Base-by-base conservation (phyloP, 1,140 invertebrate genomes). In the Leptoteleia sp. region DNA sequence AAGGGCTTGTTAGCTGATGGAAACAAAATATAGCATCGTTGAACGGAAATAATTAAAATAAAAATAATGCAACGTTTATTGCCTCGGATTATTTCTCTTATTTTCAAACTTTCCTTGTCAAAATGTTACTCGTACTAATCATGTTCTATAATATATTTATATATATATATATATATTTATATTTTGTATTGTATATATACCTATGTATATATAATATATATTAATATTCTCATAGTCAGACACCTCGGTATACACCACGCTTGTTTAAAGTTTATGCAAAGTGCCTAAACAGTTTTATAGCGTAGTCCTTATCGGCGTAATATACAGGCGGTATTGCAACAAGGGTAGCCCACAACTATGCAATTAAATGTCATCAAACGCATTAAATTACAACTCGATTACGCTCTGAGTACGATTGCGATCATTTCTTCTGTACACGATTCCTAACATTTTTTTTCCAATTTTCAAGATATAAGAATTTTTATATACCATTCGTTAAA, bases 211-310 rank as follows among this genome's bases (percentile, higher is more conserved):
- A 72, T 76, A 75, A 81, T 76, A 80, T 84, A 76, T 84, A 81
- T 83, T 79, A 75, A 79, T 82, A 83, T 83, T 79, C 64, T 80
- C 59, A 79, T 80, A 81, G 72, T 77, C 79, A 83, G 67, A 85
- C 64, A 82, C 76, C 76, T 78, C 79, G 75, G 65, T 80, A 72
- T 81, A 38, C 35, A 19, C 13, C 33, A 48, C 19, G 16, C 35
- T 70, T 59, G 40, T 79, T 75, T 78, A 72, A 61, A 62, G 22
- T 76, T 43, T 62, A 40, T 48, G 75, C 37, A 76, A 82, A 78
- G 71, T 81, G 62, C 57, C 57, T 64, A 81, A 80, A 81, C 76
- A 45, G n/a, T 35, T 45, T 17, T 64, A 62, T 61, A 83, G 73
- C 73, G 64, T 64, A 38, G 29, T 48, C 45, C 33, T 37, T 48